phyloP scores from a whole-genome alignment of 2,113 vertebrate genomes.

The Octodon degus region DNA sequence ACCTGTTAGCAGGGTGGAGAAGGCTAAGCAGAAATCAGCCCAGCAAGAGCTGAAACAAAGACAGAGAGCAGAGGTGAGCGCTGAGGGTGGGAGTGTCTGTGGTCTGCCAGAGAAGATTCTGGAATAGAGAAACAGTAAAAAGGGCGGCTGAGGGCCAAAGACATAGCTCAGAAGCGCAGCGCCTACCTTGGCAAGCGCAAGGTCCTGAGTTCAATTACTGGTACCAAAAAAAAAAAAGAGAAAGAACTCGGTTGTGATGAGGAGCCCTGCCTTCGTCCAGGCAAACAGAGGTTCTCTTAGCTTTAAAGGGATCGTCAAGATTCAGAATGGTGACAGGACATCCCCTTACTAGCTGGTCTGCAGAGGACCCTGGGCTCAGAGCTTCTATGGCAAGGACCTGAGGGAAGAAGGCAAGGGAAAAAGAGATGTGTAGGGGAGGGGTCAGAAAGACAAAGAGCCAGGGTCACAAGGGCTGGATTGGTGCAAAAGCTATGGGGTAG shows the following conservation, averaged over 20 bases:
- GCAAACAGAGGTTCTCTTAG: not conserved
- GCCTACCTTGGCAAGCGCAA: not conserved
- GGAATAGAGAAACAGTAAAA: not conserved
- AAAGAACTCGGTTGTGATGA: not conserved
- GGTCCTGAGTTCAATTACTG: not conserved
- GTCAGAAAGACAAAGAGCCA: not conserved
- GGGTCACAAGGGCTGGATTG: not conserved
- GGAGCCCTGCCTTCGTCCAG: not conserved
- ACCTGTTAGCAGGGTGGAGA: slow-evolving; percentile 91
- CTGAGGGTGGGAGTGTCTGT: not conserved
- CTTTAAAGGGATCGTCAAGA: not conserved
- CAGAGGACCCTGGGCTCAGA: not conserved
- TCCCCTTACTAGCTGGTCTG: not conserved
- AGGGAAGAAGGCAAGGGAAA: not conserved
- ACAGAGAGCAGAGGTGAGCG: slow-evolving; percentile 93
- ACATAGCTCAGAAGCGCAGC: not conserved
- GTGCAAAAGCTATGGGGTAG: not conserved
- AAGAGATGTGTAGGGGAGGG: not conserved
- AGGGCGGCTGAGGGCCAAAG: not conserved
- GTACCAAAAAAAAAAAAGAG: not conserved
- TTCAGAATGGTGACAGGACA: not conserved
- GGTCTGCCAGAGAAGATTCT: not conserved
- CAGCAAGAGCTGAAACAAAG: slow-evolving; percentile 96
- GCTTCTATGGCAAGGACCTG: not conserved
- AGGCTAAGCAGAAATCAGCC: slow-evolving; percentile 93